Conservation (phyloP, 2,888 invertebrate species). For the Taenaris catops region DNA sequence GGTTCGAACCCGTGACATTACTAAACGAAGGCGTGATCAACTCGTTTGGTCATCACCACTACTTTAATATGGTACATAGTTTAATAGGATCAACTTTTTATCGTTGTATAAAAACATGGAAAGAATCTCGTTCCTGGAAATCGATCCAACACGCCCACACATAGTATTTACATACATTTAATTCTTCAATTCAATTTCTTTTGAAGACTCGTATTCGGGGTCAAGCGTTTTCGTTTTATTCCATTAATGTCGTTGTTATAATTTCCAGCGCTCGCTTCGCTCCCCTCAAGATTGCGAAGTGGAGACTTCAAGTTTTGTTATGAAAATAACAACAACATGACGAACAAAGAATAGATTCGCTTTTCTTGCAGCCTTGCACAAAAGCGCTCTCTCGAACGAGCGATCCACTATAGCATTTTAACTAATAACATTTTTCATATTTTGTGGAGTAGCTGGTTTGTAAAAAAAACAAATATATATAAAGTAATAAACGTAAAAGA, state of each 20-base stretch:
- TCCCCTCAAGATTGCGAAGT: slow-evolving; percentile 3
- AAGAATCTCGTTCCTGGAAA: not conserved
- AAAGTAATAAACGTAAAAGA: too few relatives aligned
- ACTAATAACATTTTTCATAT: too few relatives aligned
- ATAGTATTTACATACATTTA: not conserved
- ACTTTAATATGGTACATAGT: too few relatives aligned
- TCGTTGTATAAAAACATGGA: too few relatives aligned
- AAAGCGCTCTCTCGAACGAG: not conserved
- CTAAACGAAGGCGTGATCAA: too few relatives aligned
- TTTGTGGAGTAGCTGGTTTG: too few relatives aligned
- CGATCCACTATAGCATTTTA: not conserved
- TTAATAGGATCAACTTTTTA: too few relatives aligned
- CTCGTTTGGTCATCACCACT: too few relatives aligned
- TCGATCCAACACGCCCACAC: not conserved
- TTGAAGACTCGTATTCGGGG: too few relatives aligned
- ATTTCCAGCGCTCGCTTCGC: slow-evolving; percentile 4
- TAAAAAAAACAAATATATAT: too few relatives aligned
- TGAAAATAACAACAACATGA: slow-evolving; percentile 2
- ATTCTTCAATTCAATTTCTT: too few relatives aligned
- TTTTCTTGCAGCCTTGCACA: not conserved
- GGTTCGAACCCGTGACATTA: too few relatives aligned
- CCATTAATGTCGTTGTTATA: slow-evolving; percentile 4
- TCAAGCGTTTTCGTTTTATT: not conserved
- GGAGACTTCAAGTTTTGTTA: slow-evolving; percentile 3
- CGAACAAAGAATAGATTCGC: slow-evolving; percentile 2